Base-by-base conservation (phyloP, 2,888 invertebrate genomes). In the Lasioglossum vierecki region DNA sequence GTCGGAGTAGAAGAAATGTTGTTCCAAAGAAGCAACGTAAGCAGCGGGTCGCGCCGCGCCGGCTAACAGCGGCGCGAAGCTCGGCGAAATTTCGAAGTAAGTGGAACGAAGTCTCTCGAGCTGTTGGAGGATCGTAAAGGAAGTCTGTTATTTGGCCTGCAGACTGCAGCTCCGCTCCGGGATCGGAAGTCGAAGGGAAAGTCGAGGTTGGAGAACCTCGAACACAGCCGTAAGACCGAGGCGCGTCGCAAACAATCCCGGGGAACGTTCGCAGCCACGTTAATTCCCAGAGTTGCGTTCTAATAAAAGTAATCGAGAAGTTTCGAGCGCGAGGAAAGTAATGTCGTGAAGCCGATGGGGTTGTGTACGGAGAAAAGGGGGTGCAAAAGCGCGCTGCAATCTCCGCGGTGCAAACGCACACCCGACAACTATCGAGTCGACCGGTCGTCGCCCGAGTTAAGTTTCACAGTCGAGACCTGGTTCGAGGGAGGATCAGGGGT, bases 221-320 rank as follows among this genome's bases (percentile, higher is more conserved):
- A 26, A 46, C 22, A 46, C 22, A 35, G 72, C 53, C 15, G 26
- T 72, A 76, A 83, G 30, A 41, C 72, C 30, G 53, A 57, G 76
- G 77, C 84, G 76, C 53, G 53, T 79, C 57, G 88, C 82, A 85
- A 88, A 85, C 83, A 88, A 88, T 77, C 71, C 86, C 87, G 46
- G 41, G 60, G 85, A 79, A 77, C 85, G 86, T 82, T 81, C 85
- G 81, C 76, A 80, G 88, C 83, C 88, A 88, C 90, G 92, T 91
- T 92, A 92, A 92, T 92, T 91, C 83, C 83, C 87, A 49, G 86
- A 92, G 91, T 91, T 93, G 91, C 91, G 91, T 92, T 90, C 92
- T 92, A 92, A 93, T 92, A 93, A 91, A 93, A 93, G 92, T 92
- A 92, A 93, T 92, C 91, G 92, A 90, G 88, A 93, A 93, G 92